Percentiles rank a stretch among this genome's conserved stretches.
Conservation (phyloP, 2,113 vertebrate species). For the Cyprinus carpio region DNA sequence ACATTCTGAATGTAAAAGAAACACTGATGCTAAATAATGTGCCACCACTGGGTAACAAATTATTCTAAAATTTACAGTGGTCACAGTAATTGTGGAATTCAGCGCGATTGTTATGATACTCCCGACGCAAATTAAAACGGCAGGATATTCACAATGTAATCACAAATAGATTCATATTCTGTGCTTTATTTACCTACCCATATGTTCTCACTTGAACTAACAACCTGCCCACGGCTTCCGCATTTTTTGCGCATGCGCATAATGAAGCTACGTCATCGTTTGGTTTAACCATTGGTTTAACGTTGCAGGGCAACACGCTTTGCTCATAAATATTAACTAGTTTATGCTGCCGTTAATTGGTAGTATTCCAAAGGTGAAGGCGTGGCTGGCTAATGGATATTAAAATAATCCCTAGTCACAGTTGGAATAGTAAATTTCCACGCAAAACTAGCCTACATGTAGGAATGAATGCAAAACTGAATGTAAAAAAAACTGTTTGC, state of each 20-base stretch:
- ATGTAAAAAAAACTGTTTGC: neutral
- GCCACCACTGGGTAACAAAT: neutral
- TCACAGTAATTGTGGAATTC: neutral
- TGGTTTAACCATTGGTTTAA: neutral
- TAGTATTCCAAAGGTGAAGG: neutral
- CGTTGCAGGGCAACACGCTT: neutral
- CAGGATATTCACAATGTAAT: neutral
- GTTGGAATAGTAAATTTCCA: neutral
- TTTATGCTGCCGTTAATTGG: neutral
- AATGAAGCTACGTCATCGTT: neutral
- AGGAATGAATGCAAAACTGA: neutral
- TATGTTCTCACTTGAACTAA: neutral
- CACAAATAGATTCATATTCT: neutral
- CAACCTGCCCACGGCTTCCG: neutral
- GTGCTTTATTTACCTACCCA: slow-evolving; percentile 37
- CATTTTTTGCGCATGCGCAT: slow-evolving; percentile 33
- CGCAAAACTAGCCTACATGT: no score
- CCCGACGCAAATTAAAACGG: neutral
- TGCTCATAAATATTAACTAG: slow-evolving; percentile 5
- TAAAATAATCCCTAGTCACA: neutral
- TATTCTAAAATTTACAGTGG: neutral
- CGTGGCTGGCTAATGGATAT: neutral
- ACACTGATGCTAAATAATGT: neutral
- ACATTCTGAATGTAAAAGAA: neutral
- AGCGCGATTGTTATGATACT: neutral